These are phyloP conservation scores for Nemapogon koenigi DNA, from an alignment of 2,888 invertebrate species.

Conservation along the genomic window DNA sequence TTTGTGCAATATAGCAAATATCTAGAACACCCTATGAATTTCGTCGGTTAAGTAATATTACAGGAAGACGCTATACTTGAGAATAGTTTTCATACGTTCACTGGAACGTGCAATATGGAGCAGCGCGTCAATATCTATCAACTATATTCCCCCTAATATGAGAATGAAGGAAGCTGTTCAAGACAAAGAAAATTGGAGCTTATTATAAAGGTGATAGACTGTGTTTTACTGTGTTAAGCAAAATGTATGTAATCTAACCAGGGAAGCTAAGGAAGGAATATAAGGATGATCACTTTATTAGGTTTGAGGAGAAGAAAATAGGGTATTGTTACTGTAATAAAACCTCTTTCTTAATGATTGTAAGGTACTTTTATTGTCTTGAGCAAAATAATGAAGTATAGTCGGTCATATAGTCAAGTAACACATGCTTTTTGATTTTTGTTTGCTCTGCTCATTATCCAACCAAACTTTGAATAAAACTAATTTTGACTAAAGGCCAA, in stretches of 20 bases:
- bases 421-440: too few relatives aligned
- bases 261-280: slow-evolving; percentile 7
- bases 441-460: too few relatives aligned
- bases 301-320: slow-evolving; percentile 11
- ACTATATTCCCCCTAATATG: slow-evolving; percentile 7
- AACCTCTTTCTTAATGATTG: too few relatives aligned
- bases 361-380: too few relatives aligned
- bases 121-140: slow-evolving; percentile 10
- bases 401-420: too few relatives aligned
- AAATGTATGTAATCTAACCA: neutral
- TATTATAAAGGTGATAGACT: neutral
- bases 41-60: too few relatives aligned
- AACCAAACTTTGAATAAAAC: too few relatives aligned
- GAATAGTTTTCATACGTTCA: slow-evolving; percentile 11
- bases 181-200: neutral
- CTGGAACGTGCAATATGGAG: slow-evolving; percentile 10
- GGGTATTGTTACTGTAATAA: slow-evolving; percentile 9
- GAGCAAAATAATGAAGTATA: too few relatives aligned
- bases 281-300: slow-evolving; percentile 11
- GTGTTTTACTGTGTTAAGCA: neutral
- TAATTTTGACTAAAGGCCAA: too few relatives aligned
- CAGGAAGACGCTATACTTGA: slow-evolving; percentile 2
- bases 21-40: too few relatives aligned
- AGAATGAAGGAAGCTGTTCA: slow-evolving; percentile 8
- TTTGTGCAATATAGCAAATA: too few relatives aligned